Base-by-base conservation (phyloP, 2,797 vertebrate species). In the Sebastes kiyomatsui region DNA sequence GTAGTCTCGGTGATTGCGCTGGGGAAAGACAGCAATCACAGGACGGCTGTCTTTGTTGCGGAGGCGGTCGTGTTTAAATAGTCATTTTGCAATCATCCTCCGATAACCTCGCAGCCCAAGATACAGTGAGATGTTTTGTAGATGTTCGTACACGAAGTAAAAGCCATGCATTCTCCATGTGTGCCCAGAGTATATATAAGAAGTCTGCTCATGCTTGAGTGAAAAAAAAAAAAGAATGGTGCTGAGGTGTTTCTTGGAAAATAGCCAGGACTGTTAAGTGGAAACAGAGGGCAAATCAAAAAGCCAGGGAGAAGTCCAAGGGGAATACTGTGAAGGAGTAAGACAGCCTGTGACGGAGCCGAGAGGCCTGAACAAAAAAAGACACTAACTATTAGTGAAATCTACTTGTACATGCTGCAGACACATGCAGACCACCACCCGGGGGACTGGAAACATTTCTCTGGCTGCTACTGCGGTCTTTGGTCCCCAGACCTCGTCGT, bases 271-370 rank as follows among this genome's bases (percentile, higher is more conserved):
- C 77, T 86, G 83, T 85, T 94, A 93, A 94, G 88, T 94, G 90
- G 92, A 94, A 94, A 94, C 92, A 93, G 93, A 94, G 93, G 94
- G 83, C 92, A 82, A 92, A 94, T 92, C 84, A 91, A 89, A 93
- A 93, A 82, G 76, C 55, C 55, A 66, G 81, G 25, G 80, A 90
- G 89, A 90, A 76, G 78, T 87, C 93, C 81, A 18, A 87, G 56
- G 90, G 86, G 90, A 90, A 79, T 52, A 74, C 55, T 72, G 62
- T 49, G 75, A 62, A 79, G 86, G 83, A 74, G 85, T 32, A 88
- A 81, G 76, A 81, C 73, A 38, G 79, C 22, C 67, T 82, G 79
- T 74, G 82, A 87, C 77, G 11, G 70, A 84, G 85, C 69, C 13
- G 35, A 75, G 78, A 77, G 86, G 88, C 79, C 81, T 7, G 42